Evolutionary conservation across 2,797 vertebrate species (phyloP).

Genomic region (Leptatherina wallacei): DNA sequence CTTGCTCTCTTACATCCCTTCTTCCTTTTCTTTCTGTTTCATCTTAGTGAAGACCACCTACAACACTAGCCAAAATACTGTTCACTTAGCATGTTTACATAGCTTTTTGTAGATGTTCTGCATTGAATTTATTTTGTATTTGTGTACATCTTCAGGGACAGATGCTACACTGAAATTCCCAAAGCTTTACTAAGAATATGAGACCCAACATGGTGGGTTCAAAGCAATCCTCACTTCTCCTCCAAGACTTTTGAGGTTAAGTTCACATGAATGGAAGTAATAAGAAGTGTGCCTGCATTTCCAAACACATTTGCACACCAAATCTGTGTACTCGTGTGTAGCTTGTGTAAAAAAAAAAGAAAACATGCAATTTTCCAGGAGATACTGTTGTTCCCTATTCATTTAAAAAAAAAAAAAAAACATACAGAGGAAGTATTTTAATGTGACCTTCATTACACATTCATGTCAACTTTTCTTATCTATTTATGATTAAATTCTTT

Average conservation of each 20-base stretch:
- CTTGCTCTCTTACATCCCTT: conserved; percentile 43
- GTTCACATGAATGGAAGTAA: conserved; percentile 58
- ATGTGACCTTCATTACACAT: conserved; percentile 99
- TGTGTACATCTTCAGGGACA: conserved; percentile 13
- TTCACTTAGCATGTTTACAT: conserved; percentile 27
- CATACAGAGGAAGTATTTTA: conserved; percentile 87
- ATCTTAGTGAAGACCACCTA: conserved; percentile 67
- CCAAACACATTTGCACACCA: conserved; percentile 69
- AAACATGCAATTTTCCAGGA: conserved; percentile 63
- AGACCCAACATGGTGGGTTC: conserved; percentile 2
- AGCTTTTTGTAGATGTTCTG: background rate
- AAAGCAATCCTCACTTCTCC: conserved; percentile 28
- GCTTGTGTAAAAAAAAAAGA: conserved; percentile 44
- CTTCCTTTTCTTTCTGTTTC: conserved; percentile 51
- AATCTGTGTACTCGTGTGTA: conserved; percentile 46
- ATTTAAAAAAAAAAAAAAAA: conserved; percentile 73
- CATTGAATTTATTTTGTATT: background rate
- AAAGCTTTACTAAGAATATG: conserved; percentile 13
- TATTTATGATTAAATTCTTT: conserved; percentile 89
- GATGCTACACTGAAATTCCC: conserved; percentile 18
- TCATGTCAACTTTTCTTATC: conserved; percentile 97
- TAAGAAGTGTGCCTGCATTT: conserved; percentile 67
- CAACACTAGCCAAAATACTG: conserved; percentile 22
- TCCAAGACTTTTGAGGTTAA: conserved; percentile 38
- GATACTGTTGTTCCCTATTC: conserved; percentile 83